Evolutionary conservation across 2,113 vertebrate species (phyloP), one percentile per base, ranked within the genome.

Genomic region (Apteryx owenii): DNA sequence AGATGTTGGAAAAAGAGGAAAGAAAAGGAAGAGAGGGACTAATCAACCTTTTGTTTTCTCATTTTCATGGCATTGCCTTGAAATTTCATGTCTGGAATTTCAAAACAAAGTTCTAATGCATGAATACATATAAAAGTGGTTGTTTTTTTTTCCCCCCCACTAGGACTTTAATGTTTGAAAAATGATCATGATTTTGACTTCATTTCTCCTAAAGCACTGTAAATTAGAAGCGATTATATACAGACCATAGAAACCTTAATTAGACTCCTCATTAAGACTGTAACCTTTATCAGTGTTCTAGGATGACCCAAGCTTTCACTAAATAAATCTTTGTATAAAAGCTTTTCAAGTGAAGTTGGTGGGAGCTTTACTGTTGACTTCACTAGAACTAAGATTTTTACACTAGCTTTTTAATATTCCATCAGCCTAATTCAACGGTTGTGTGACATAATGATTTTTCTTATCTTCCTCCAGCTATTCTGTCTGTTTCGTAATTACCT

Each of bases 381-480:
- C 54, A n/a, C 62, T n/a, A 31, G 56, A 71, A 46, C 22, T 38
- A 26, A 38, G 68, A 12, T 22, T 70, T 50, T 51, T n/a, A 38
- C 1, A 3, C 54, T 38, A 33, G 87, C 62, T 80, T 80, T 80
- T 76, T 66, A 22, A 17, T 51, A 14, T 85, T 62, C 89, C 87
- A 29, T 62, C 93, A 91, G 0, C 31, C 50, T 56, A 77, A 81
- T 60, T 91, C 79, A 88, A 93, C 36, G 68, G 64, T 44, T 85
- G 33, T 77, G 87, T 83, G 75, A 60, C 84, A 89, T 66, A 94
- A 88, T 77, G 84, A 94, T 93, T 95, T 94, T 94, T 80, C 81
- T 94, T 90, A 91, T 83, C 93, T 95, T 97, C 60, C 64, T 81
- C 50, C 79, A 81, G 64, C 78, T 94, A 18, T 85, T 89, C 93